Conservation (phyloP, 2,888 invertebrate species). For the Andricus curvator region DNA sequence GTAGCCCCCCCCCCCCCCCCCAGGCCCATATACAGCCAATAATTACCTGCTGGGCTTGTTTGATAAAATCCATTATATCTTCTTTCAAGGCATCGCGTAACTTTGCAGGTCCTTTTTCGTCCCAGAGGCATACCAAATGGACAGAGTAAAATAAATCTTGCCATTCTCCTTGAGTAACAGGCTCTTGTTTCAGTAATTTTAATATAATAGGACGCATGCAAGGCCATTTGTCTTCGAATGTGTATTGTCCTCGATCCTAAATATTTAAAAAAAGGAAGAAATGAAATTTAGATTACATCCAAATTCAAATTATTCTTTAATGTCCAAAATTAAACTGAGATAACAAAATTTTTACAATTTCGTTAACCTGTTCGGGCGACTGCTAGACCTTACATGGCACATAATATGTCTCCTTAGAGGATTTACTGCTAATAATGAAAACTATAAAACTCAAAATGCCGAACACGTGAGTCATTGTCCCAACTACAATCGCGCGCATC, state of each 20-base stretch:
- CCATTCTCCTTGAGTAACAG: conserved; percentile 97
- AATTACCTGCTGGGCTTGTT: conserved; percentile 89
- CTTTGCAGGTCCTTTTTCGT: conserved; percentile 95
- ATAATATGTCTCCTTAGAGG: too few species aligned
- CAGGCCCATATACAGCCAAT: background rate
- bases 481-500: too few species aligned
- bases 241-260: conserved; percentile 88
- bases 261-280: background rate
- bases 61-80: conserved; percentile 96
- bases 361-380: too few species aligned
- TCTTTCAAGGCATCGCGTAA: conserved; percentile 93
- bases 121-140: conserved; percentile 97
- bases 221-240: conserved; percentile 98
- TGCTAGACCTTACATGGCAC: too few species aligned
- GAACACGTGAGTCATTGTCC: too few species aligned
- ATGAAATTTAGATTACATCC: background rate
- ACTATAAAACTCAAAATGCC: too few species aligned
- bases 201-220: conserved; percentile 95
- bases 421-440: too few species aligned
- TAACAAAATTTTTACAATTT: too few species aligned
- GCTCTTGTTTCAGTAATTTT: conserved; percentile 95
- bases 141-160: conserved; percentile 98
- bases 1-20: too few species aligned
- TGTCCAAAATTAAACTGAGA: too few species aligned
- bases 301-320: too few species aligned